Evolutionary conservation across 2,113 vertebrate genomes (phyloP), one percentile per base, ranked within the genome.

Genomic region (Lepus timidus): DNA sequence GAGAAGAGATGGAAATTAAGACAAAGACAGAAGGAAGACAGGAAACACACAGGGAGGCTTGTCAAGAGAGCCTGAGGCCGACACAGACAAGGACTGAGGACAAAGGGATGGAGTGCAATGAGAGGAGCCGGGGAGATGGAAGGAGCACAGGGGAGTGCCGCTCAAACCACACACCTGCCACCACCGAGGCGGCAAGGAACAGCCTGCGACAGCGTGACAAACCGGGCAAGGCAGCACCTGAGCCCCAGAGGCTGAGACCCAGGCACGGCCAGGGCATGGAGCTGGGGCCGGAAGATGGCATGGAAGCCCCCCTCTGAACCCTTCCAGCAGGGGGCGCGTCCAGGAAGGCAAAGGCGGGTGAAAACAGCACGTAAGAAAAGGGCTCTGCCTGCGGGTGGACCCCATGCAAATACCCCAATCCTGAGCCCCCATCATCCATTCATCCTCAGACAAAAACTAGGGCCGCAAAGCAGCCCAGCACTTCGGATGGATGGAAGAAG

Each of bases 1-100:
- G 9, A 61, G 65, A 31, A 62, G 16, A 20, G 65, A 33, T 1
- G 1, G 73, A 85, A 85, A 92, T 51, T 23, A 73, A 91, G 91
- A 87, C 84, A 65, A 80, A 96, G 82, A 78, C 49, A 20, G 93
- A 62, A 82, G 31, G 61, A 64, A 70, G 31, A 74, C 10, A 73
- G 83, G n/a, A 68, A 36, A 80, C 4, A 64, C 55, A 64, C 36
- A 58, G 14, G 44, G 44, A 58, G 36, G 52, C 11, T 23, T 44
- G n/a, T 36, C 61, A 33, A 78, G 92, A 58, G 62, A 29, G 71
- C 75, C 87, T 73, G 22, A 62, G n/a, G 64, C 33, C 12, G 5
- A 86, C 16, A 11, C 3, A 17, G 70, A 94, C 4, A 16, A 44
- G 44, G 44, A 44, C 44, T 13, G 12, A 58, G 82, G 51, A 87